These are phyloP conservation scores for Scaptomyza hsui DNA, from an alignment of 1,140 invertebrate species.

Conservation along the genomic window DNA sequence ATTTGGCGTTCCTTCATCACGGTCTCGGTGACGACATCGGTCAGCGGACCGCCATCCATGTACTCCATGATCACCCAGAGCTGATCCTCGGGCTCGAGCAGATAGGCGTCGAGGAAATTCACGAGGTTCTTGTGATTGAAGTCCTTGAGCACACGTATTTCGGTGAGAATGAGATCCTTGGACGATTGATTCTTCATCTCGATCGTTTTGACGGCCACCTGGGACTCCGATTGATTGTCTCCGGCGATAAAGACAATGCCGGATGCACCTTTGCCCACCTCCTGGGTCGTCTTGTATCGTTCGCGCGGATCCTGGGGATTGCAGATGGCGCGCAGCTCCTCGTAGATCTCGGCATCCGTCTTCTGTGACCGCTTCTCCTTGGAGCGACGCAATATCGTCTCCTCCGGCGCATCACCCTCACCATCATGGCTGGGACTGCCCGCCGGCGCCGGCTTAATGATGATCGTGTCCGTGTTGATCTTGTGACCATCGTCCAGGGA, in stretches of 20 bases:
- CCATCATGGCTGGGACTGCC: constrained; percentile 24
- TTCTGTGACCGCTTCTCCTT: constrained; percentile 86
- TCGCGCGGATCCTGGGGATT: constrained; percentile 90
- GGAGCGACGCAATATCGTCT: constrained; percentile 85
- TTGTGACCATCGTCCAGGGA: constrained; percentile 53
- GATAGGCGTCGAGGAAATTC: constrained; percentile 97
- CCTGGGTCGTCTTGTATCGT: constrained; percentile 92
- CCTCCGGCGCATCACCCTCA: constrained; percentile 81
- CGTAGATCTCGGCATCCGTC: constrained; percentile 93
- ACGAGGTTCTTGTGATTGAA: constrained; percentile 98
- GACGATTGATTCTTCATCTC: constrained; percentile 96
- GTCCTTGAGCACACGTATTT: constrained; percentile 96
- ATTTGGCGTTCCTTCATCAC: constrained; percentile 99
- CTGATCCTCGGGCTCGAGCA: constrained; percentile 92
- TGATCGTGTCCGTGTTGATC: constrained; percentile 85
- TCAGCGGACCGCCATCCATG: constrained; percentile 96
- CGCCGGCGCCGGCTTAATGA: constrained; percentile 63
- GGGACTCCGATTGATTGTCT: constrained; percentile 90
- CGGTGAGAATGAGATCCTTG: constrained; percentile 97
- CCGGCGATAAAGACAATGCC: constrained; percentile 96
- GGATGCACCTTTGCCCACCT: constrained; percentile 95
- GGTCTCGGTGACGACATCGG: constrained; percentile 98
- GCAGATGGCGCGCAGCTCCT: constrained; percentile 91
- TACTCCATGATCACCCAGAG: constrained; percentile 98
- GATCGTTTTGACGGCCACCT: constrained; percentile 98